Evolutionary conservation across 2,888 invertebrate species (phyloP).

Genomic region (Mylabris sibirica): DNA sequence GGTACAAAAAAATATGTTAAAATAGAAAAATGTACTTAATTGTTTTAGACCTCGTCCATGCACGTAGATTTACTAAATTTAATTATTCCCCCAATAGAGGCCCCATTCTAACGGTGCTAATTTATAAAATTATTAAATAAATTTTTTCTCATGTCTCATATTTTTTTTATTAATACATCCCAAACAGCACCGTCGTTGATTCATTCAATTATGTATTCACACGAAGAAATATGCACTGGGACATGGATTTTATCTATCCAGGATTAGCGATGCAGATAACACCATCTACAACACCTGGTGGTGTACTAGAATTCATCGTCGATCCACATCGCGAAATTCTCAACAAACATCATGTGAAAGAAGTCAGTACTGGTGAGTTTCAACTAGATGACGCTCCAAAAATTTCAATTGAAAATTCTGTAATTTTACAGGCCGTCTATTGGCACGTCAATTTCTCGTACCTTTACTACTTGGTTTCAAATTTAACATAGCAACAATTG

Average conservation of each 20-base stretch:
- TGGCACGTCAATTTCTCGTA: slow-evolving; percentile 76
- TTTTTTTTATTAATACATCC: not conserved
- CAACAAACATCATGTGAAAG: slow-evolving; percentile 66
- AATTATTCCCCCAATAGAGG: not conserved
- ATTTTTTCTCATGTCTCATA: not conserved
- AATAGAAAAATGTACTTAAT: too few species aligned
- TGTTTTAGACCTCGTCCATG: not conserved
- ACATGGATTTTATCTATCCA: slow-evolving; percentile 75
- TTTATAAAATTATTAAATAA: not conserved
- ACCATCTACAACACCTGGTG: slow-evolving; percentile 73
- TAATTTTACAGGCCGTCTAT: slow-evolving; percentile 70
- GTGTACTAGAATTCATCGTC: slow-evolving; percentile 77
- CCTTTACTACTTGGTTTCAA: slow-evolving; percentile 82
- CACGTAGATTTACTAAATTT: not conserved
- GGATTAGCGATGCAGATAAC: slow-evolving; percentile 78
- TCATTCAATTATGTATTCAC: slow-evolving; percentile 74
- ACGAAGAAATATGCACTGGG: slow-evolving; percentile 77
- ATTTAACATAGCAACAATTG: slow-evolving; percentile 77
- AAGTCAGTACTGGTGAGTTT: slow-evolving; percentile 69
- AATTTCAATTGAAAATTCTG: not conserved
- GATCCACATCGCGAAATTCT: slow-evolving; percentile 66
- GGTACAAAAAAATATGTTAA: too few species aligned
- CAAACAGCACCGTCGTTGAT: slow-evolving; percentile 70
- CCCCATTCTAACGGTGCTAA: not conserved
- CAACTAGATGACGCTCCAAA: not conserved